Base-by-base conservation (phyloP, 2,888 invertebrate genomes). In the Drosophila melanosoma region DNA sequence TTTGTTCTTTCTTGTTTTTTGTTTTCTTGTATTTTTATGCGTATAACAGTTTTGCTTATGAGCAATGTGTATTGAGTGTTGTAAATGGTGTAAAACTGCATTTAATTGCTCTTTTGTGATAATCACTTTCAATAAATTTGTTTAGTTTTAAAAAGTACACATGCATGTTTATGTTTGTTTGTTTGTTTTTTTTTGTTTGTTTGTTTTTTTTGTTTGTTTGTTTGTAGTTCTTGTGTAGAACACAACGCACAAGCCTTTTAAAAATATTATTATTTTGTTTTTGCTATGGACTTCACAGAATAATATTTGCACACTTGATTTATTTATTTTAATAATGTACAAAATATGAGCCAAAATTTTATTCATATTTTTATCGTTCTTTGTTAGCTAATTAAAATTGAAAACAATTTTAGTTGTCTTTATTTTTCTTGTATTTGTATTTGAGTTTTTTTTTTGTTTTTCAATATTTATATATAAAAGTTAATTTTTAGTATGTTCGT, bases 201-300 rank as follows among this genome's bases (percentile, higher is more conserved):
- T 56, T 78, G 32, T 69, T 73, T 58, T n/a, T n/a, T n/a, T n/a
- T n/a, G 12, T 77, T 26, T 29, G 23, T 52, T 59, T 78, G 35
- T 69, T 74, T 58, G 17, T 77, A 61, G 20, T 68, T 69, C 29
- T 69, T 53, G 63, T 71, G 80, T 76, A 69, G 78, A 76, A 83
- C 78, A 83, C 83, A 86, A 74, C 74, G 77, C 88, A 87, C 89
- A 86, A 86, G 83, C 83, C 80, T 84, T 45, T 89, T 65, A 71
- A 76, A 69, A 76, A 56, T 82, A 53, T 59, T 48, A 54, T 58
- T 35, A 15, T 53, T 54, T 35, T 53, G 32, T 36, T 26, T 38
- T 70, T 63, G 65, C 67, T 54, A 56, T 60, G 83, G 76, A 83
- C 83, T 89, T 75, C 62, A 40, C 54, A 54, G 53, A 58, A 76